Base-by-base conservation (phyloP, 2,797 vertebrate species). In the Scleropages formosus region DNA sequence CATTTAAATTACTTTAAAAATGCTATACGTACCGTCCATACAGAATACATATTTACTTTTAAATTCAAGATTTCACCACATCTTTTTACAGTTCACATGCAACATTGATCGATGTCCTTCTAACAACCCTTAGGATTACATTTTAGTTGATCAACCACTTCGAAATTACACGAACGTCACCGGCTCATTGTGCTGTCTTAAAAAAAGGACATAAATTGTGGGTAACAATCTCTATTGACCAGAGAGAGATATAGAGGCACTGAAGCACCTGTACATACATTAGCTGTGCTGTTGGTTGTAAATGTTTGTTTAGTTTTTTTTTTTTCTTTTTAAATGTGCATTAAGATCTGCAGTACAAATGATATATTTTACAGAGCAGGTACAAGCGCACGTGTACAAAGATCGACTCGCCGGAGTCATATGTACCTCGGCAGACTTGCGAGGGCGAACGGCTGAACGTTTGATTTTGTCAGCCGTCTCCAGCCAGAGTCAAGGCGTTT, bases 1-100 rank as follows among this genome's bases (percentile, higher is more conserved):
- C 81, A 8, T 82, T 77, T 80, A 83, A 81, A 84, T 85, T 68
- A 79, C 53, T 82, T n/a, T 72, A 75, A 78, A 67, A 84, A 87
- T 8, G 74, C 0, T 61, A 80, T 77, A 81, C 75, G 58, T 60
- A 79, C 76, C 81, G 77, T 80, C 80, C 76, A 66, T 72, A 49
- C 22, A 72, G 69, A 59, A 65, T 77, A 65, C 44, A 68, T 56
- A 72, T 46, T 15, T 13, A n/a, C 66, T 53, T 27, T 73, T 58
- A 46, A 77, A 71, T 72, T 46, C 47, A 65, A 60, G 64, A 53
- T 60, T 76, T 80, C 64, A 86, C 83, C 77, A 82, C 72, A 63
- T 16, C n/a, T 80, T 84, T 78, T 82, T 72, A 81, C 76, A 72
- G 22, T 72, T 18, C 78, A 83, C 87, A 88, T 90, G 86, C 87